Evolutionary conservation across 2,888 invertebrate genomes (phyloP).

Genomic region (Orgyia antiqua): DNA sequence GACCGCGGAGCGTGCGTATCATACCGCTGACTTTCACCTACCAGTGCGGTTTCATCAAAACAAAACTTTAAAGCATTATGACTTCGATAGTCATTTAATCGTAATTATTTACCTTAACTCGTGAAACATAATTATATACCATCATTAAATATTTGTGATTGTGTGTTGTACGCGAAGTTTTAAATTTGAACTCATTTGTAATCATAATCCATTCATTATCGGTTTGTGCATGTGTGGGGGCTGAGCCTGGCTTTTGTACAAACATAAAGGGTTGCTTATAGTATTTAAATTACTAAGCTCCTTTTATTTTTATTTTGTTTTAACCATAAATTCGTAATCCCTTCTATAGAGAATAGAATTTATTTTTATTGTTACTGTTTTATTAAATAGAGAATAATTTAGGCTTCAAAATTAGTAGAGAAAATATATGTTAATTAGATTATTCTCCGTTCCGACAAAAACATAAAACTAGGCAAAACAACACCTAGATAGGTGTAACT

Average conservation of each 20-base stretch:
- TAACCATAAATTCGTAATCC: too few relatives aligned
- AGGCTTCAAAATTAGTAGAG: too few relatives aligned
- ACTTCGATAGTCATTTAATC: slow-evolving; percentile 19
- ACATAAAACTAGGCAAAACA: not conserved
- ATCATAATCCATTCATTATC: slow-evolving; percentile 31
- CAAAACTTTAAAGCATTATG: slow-evolving; percentile 31
- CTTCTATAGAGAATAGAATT: too few relatives aligned
- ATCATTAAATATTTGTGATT: slow-evolving; percentile 14
- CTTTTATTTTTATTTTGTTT: too few relatives aligned
- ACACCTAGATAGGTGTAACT: slow-evolving; percentile 5
- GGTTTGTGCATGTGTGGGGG: slow-evolving; percentile 42
- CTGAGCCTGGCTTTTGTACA: slow-evolving; percentile 29
- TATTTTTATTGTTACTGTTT: too few relatives aligned
- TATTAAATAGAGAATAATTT: too few relatives aligned
- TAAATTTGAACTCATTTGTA: slow-evolving; percentile 2
- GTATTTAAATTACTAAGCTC: slow-evolving; percentile 22
- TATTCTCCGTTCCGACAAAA: too few relatives aligned
- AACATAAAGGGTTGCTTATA: slow-evolving; percentile 26
- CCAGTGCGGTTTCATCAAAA: slow-evolving; percentile 45
- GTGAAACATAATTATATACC: slow-evolving; percentile 7
- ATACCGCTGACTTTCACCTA: slow-evolving; percentile 58
- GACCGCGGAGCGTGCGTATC: slow-evolving; percentile 43
- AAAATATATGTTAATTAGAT: too few relatives aligned
- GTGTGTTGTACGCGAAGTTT: slow-evolving; percentile 22
- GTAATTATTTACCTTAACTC: slow-evolving; percentile 17